Evolutionary conservation across 64 coral and sea anemone genomes (phyloP).

Genomic region (Cladopsammia gracilis): DNA sequence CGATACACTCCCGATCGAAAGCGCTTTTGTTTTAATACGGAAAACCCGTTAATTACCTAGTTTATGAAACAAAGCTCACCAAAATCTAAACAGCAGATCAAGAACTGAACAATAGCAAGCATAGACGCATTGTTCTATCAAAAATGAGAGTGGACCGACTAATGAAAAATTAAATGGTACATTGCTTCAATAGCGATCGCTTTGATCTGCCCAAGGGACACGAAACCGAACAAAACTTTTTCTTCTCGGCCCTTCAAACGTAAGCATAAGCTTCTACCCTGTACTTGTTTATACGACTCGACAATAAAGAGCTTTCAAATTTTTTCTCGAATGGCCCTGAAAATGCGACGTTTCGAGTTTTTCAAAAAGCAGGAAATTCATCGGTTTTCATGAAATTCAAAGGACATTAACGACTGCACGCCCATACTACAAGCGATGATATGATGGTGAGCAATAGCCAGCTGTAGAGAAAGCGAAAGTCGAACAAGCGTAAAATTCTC

Average conservation of each 20-base stretch:
- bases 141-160: background rate
- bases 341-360: background rate
- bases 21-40: background rate
- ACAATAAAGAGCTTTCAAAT: too few species aligned
- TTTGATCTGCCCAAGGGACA: background rate
- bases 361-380: background rate
- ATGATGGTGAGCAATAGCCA: too few species aligned
- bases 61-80: slow-evolving; percentile 6
- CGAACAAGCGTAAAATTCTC: background rate
- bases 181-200: background rate
- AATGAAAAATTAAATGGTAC: slow-evolving; percentile 29
- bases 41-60: slow-evolving; percentile 2
- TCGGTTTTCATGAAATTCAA: background rate
- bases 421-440: too few species aligned
- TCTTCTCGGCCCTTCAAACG: too few species aligned
- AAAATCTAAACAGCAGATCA: slow-evolving; percentile 22
- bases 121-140: slow-evolving; percentile 1
- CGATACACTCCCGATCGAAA: background rate
- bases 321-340: background rate
- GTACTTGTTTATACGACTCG: too few species aligned
- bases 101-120: background rate
- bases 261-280: too few species aligned
- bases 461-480: background rate
- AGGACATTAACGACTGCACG: background rate
- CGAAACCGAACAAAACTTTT: background rate